Base-by-base conservation (phyloP, 1,140 invertebrate genomes). In the Agrilus planipennis region DNA sequence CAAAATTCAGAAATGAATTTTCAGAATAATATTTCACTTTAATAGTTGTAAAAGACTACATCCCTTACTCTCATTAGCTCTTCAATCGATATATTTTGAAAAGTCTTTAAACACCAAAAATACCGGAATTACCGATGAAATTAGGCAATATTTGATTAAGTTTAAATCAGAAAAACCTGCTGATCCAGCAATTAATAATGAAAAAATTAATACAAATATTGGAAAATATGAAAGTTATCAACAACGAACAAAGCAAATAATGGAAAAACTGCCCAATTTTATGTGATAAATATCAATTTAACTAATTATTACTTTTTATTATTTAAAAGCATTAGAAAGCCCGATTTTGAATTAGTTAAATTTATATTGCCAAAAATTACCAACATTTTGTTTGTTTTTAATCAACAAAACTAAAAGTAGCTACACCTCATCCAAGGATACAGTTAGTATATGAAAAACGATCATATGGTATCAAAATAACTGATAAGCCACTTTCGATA, bases 21-120 rank as follows among this genome's bases (percentile, higher is more conserved):
- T n/a, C n/a, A n/a, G n/a, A n/a, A n/a, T n/a, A n/a, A n/a, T n/a
- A n/a, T n/a, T n/a, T n/a, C n/a, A n/a, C n/a, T n/a, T n/a, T n/a
- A n/a, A n/a, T n/a, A 23, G 68, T 11, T 69, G 65, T 34, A 71
- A 68, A 46, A 44, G 58, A 21, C 27, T 70, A 2, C 63, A 69
- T 54, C 60, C 63, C 15, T 23, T 69, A 5, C 19, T 68, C 1
- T 38, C 61, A 32, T n/a, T 64, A 18, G 63, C 48, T 18, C 45
- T 69, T 23, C 42, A 63, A 56, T 60, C 61, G 28, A 32, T 67
- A 23, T 61, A 66, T 56, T 65, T 70, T 51, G 36, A 57, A 51
- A 21, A 29, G 35, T 52, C 45, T 44, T 34, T 44, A 37, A 21
- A 28, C 31, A 10, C 10, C 23, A 34, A 50, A 20, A 50, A 52